A percentile compares a stretch with the other conserved stretches of the same genome.
phyloP scores from a whole-genome alignment of 2,113 vertebrate species.

The Addax nasomaculatus region DNA sequence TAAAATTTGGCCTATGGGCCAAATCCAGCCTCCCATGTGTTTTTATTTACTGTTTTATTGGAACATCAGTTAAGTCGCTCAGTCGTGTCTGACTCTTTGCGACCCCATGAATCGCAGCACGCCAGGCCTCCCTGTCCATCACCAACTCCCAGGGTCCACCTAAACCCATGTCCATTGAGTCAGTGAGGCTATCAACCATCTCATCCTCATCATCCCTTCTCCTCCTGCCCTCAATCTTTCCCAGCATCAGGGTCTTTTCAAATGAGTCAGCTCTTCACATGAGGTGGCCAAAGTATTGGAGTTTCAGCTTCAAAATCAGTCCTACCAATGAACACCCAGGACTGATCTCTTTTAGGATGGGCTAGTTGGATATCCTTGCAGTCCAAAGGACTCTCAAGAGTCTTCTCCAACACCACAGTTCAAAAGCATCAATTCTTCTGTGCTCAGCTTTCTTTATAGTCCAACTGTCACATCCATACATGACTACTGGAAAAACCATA shows the following conservation, averaged over 20 bases:
- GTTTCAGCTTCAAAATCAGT: background rate
- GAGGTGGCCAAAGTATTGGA: background rate
- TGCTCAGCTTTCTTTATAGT: background rate
- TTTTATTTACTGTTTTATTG: background rate
- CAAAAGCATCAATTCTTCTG: background rate
- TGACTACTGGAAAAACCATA: background rate
- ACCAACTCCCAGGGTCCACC: background rate
- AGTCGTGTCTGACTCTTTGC: background rate
- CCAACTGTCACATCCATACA: background rate
- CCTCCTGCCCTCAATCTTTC: background rate
- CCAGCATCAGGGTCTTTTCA: background rate
- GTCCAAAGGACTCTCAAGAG: background rate
- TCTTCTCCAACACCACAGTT: background rate
- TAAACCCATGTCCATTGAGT: background rate
- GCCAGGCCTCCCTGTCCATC: background rate
- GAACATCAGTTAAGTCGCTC: background rate
- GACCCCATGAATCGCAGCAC: fast-evolving
- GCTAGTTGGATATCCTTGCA: background rate
- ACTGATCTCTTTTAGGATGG: background rate
- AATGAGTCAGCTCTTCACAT: background rate
- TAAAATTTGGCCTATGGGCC: background rate
- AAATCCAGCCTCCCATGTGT: background rate
- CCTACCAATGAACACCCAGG: background rate
- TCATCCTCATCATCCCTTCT: background rate
- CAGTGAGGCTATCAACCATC: background rate